These are phyloP conservation scores for Casuarius casuarius DNA, from an alignment of 2,113 vertebrate species.

Conservation along the genomic window DNA sequence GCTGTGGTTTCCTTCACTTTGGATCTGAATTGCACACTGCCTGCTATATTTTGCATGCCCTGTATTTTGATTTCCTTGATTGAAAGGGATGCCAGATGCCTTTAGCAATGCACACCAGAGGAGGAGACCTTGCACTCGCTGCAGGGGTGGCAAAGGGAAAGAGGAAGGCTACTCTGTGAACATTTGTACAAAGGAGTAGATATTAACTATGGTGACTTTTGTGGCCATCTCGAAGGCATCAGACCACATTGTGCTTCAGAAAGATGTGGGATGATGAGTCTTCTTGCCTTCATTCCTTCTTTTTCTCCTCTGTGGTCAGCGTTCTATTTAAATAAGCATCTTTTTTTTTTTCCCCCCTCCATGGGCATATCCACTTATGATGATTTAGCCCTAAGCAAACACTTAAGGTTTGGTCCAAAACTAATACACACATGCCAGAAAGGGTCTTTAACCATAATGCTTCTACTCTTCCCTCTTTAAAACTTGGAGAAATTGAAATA, in stretches of 20 bases:
- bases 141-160: background rate
- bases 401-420: conserved; percentile 43
- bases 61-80: background rate
- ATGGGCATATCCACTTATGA: conserved; percentile 3
- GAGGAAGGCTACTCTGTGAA: background rate
- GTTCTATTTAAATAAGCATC: background rate
- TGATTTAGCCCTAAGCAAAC: conserved; percentile 26
- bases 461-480: conserved; percentile 63
- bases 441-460: conserved; percentile 54
- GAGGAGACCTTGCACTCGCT: background rate
- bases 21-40: too few relatives aligned
- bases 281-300: background rate
- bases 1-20: background rate
- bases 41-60: background rate
- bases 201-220: background rate
- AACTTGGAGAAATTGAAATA: conserved; percentile 63
- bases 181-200: background rate
- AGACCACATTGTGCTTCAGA: accelerated
- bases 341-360: accelerated
- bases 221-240: background rate
- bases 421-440: conserved; percentile 59
- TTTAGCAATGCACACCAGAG: background rate
- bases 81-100: background rate
- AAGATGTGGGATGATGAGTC: background rate
- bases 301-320: background rate